Conservation (phyloP, 2,113 vertebrate genomes). For the Ranitomeya imitator region DNA sequence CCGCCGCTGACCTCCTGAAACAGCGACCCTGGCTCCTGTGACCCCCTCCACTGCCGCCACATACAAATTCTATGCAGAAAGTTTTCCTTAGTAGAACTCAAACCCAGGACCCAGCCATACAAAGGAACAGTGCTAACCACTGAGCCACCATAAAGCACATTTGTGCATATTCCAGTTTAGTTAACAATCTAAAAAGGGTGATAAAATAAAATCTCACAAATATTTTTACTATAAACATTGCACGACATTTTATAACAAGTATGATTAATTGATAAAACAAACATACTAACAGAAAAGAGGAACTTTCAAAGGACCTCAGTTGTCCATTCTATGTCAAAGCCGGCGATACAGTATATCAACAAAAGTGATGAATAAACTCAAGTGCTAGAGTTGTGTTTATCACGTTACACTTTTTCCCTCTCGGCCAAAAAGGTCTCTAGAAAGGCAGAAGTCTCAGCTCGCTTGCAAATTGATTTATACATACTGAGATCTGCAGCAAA, state of each 20-base stretch:
- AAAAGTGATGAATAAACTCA: conserved; percentile 37
- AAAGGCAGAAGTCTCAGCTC: conserved; percentile 54
- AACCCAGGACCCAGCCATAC: no score
- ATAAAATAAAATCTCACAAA: not conserved
- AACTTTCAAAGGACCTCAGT: conserved; percentile 1
- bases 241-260: not conserved
- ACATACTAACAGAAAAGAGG: not conserved
- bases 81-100: no score
- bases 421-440: conserved; percentile 50
- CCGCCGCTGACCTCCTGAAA: no score
- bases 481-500: conserved; percentile 50
- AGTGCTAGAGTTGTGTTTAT: conserved; percentile 32
- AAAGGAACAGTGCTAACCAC: no score
- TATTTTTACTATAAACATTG: not conserved
- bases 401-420: conserved; percentile 39
- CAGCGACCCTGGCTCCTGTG: no score
- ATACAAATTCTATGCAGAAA: no score
- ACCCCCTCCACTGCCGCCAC: no score
- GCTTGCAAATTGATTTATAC: conserved; percentile 56
- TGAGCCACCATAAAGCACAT: no score
- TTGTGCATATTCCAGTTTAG: not conserved
- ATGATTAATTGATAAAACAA: not conserved
- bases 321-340: not conserved
- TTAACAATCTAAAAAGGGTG: not conserved
- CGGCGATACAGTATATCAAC: conserved; percentile 21